These are phyloP conservation scores for Drosophila prosaltans DNA, from an alignment of 1,140 invertebrate species.

Conservation along the genomic window DNA sequence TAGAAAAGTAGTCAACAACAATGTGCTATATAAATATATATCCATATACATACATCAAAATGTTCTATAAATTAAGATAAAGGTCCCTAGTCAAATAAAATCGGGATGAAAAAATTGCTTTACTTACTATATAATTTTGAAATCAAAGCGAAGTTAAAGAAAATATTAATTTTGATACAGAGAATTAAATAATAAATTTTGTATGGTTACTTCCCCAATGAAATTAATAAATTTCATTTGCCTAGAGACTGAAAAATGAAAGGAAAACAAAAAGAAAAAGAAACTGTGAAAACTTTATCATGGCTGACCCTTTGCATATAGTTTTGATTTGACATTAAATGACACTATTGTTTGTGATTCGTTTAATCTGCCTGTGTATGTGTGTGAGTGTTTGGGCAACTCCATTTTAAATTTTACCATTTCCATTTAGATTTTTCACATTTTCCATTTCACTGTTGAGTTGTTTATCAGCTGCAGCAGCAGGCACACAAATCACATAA, in stretches of 20 bases:
- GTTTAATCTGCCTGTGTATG: conserved; percentile 36
- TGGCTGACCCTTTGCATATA: conserved; percentile 5
- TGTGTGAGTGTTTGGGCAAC: conserved; percentile 24
- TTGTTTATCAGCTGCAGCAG: conserved; percentile 58
- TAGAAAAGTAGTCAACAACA: not conserved
- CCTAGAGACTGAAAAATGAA: not conserved
- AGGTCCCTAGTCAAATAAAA: not conserved
- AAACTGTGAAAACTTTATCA: not conserved
- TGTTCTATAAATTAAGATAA: no score
- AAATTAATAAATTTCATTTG: no score
- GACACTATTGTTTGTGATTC: conserved; percentile 9
- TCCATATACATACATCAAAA: no score
- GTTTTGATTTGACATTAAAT: conserved; percentile 1
- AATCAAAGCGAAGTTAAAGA: not conserved
- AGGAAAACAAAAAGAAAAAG: not conserved
- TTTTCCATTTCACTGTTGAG: conserved; percentile 47
- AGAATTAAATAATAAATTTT: not conserved
- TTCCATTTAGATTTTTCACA: conserved; percentile 20
- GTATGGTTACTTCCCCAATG: no score
- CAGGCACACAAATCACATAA: conserved; percentile 44
- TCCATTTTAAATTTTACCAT: conserved; percentile 4
- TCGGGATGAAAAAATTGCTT: not conserved
- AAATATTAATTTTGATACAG: not conserved
- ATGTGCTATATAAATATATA: no score
- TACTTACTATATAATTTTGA: not conserved